These are phyloP conservation scores for Atethmia centrago DNA, from an alignment of 2,888 invertebrate species.

Conservation along the genomic window DNA sequence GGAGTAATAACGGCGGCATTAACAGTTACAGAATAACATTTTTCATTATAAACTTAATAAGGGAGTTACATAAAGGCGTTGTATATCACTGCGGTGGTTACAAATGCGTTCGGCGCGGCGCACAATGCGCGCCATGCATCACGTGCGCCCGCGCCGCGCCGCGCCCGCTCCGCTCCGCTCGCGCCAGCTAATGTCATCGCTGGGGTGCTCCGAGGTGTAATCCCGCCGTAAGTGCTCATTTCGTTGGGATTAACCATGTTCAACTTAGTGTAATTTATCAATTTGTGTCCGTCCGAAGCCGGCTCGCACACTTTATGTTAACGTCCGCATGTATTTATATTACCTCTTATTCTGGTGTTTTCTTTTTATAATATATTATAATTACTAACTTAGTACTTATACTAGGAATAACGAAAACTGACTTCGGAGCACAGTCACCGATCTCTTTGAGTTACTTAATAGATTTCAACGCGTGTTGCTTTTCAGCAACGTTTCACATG, in stretches of 20 bases:
- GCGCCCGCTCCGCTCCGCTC: conserved; percentile 24
- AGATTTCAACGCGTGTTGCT: neutral
- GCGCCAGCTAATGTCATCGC: conserved; percentile 65
- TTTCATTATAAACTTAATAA: conserved; percentile 83
- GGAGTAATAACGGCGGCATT: conserved; percentile 74
- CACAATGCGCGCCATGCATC: conserved; percentile 79
- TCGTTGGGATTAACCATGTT: conserved; percentile 82
- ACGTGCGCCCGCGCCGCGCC: conserved; percentile 54
- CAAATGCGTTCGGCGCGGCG: conserved; percentile 72
- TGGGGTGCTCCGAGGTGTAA: conserved; percentile 74
- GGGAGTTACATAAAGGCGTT: conserved; percentile 73
- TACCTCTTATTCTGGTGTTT: conserved; percentile 39
- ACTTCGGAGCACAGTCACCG: neutral
- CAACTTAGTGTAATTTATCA: conserved; percentile 84
- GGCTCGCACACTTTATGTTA: conserved; percentile 44
- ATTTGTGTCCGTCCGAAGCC: conserved; percentile 71
- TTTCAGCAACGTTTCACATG: neutral
- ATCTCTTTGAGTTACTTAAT: neutral
- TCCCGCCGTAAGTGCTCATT: conserved; percentile 83
- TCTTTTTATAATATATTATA: conserved; percentile 42
- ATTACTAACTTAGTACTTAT: conserved; percentile 3
- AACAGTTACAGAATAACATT: conserved; percentile 76
- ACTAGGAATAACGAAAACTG: neutral
- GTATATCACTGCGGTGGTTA: conserved; percentile 75
- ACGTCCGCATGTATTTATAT: conserved; percentile 56